phyloP scores from a whole-genome alignment of 2,888 invertebrate genomes.

The Ectemnius lituratus region DNA sequence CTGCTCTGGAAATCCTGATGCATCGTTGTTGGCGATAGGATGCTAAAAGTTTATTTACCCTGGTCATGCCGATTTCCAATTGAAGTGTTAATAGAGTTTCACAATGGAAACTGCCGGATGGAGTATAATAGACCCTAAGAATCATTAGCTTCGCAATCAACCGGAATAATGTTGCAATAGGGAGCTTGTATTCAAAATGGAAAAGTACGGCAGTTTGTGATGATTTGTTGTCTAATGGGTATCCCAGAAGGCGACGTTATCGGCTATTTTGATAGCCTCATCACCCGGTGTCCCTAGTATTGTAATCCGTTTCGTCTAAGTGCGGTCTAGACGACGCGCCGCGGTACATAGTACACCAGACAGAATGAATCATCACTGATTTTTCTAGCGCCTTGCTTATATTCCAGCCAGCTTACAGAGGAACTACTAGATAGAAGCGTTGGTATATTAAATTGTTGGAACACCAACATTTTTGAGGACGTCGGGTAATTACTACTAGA shows the following conservation, averaged over 20 bases:
- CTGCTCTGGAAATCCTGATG: too few species aligned
- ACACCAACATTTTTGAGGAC: too few species aligned
- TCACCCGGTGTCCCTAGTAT: background rate
- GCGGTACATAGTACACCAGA: conserved; percentile 3
- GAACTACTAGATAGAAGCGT: background rate
- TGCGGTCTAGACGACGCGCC: conserved; percentile 19
- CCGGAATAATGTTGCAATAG: background rate
- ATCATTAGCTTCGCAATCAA: background rate
- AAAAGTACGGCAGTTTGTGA: background rate
- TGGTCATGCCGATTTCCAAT: too few species aligned
- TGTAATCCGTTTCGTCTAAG: conserved; percentile 13
- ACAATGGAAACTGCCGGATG: background rate
- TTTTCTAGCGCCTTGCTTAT: background rate
- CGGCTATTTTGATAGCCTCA: conserved; percentile 16
- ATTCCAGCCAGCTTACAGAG: background rate
- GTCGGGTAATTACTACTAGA: background rate
- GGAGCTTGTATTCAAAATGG: background rate
- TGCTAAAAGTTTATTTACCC: too few species aligned
- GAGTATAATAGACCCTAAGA: background rate
- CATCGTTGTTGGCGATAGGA: too few species aligned
- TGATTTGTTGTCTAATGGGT: background rate
- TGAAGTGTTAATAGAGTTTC: too few species aligned
- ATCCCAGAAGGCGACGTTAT: conserved; percentile 5
- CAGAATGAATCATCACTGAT: conserved; percentile 14
- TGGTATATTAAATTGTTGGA: background rate